Base-by-base conservation (phyloP, 2,888 invertebrate genomes). In the Chydorus sphaericus region DNA sequence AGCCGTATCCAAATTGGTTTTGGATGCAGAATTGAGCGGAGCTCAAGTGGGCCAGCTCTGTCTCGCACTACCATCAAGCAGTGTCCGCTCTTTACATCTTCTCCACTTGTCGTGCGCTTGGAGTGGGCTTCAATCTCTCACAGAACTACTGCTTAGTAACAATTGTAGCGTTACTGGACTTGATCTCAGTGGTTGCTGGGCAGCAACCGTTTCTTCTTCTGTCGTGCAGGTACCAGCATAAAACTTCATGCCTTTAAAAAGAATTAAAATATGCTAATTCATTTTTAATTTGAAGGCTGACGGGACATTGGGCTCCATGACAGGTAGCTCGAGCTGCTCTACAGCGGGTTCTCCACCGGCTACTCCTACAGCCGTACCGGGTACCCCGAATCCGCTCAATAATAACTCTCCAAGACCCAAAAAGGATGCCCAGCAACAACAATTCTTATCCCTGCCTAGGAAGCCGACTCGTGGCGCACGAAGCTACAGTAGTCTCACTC, bases 91-190 rank as follows among this genome's bases (percentile, higher is more conserved):
- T 6, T 65, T 77, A 56, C 75, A 75, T 59, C 67, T 77, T 60
- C 75, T 76, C 10, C 77, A 76, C 66, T 67, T 77, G 57, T 71
- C 75, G 56, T 75, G 75, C 61, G 76, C 75, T 58, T 69, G 73
- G 54, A 73, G 75, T 57, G 75, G 75, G 5, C 69, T 76, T 14
- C 69, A 71, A 54, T 73, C 75, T 11, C 68, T 76, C 33, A 73
- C 76, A 2, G 69, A 70, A 44, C 63, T 76, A 23, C 68, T 76
- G 28, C 69, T 71, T 57, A 69, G 69, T 54, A 65, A 74, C 1
- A 49, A 37, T 28, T 26, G 38, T 38, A 37, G 36, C 28, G 33
- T 53, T 37, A 53, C 53, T n/a, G 49, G 55, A 14, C 66, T 76
- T 57, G 74, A 74, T 61, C 64, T 76, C 16, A 71, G 74, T 37